Evolutionary conservation across 2,113 vertebrate genomes (phyloP).

Genomic region (Thunnus thynnus): DNA sequence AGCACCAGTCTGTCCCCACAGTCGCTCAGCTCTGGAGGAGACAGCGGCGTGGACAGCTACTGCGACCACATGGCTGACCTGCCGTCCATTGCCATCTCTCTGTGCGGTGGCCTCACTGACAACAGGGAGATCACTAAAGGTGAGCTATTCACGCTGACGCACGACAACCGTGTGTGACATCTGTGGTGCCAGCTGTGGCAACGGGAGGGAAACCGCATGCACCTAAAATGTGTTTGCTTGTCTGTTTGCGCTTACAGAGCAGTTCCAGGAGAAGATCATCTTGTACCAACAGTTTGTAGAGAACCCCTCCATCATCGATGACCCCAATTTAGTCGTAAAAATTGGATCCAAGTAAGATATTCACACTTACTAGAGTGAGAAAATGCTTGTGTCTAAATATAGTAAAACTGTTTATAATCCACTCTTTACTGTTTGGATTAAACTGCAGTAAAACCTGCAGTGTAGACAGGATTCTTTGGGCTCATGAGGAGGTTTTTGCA

Average conservation of each 20-base stretch:
- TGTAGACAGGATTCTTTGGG: not conserved
- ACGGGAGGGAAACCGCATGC: not conserved
- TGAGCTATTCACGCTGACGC: slow-evolving; percentile 49
- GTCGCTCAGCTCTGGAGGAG: slow-evolving; percentile 90
- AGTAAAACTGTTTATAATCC: not conserved
- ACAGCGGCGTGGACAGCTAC: slow-evolving; percentile 95
- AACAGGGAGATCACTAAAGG: slow-evolving; percentile 94
- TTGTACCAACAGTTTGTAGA: slow-evolving; percentile 94
- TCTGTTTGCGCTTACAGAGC: slow-evolving; percentile 82
- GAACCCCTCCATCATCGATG: slow-evolving; percentile 95
- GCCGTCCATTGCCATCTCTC: slow-evolving; percentile 93
- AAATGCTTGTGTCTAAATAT: not conserved
- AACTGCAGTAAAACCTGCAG: not conserved
- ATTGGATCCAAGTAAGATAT: slow-evolving; percentile 93
- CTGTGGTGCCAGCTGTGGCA: not conserved
- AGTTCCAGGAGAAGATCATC: slow-evolving; percentile 91
- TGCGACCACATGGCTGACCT: slow-evolving; percentile 90
- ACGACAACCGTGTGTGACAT: not conserved
- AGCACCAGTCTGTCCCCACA: slow-evolving; percentile 92
- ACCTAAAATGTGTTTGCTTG: not conserved
- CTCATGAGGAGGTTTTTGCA: not conserved
- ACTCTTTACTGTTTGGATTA: not conserved
- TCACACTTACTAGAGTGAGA: not conserved
- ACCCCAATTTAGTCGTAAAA: slow-evolving; percentile 96
- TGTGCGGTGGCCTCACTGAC: slow-evolving; percentile 94